Base-by-base conservation (phyloP, 1,140 invertebrate species). In the Drosophila varians region DNA sequence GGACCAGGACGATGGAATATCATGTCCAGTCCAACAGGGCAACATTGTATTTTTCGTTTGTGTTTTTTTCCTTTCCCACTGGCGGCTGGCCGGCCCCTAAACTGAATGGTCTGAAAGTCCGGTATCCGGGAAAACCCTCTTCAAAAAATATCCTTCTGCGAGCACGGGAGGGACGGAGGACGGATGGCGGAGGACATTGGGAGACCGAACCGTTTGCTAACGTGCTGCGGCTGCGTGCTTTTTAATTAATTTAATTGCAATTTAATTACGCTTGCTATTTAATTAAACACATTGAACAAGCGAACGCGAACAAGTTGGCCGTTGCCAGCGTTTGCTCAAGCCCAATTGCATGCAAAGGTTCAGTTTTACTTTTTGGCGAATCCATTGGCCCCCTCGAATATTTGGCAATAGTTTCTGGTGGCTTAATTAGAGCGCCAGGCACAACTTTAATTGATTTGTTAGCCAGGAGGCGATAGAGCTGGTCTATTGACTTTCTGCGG, bases 251-350 rank as follows among this genome's bases (percentile, higher is more conserved):
- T 89, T 89, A 89, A 89, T 89, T 89, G 87, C 77, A 66, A 87
- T 90, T 90, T 89, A 89, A 89, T 89, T 89, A 89, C 87, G 87
- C 87, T 90, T 89, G 87, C 87, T 90, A 89, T 89, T 89, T 89
- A 89, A 89, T 89, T 90, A 89, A 90, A 87, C 78, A 88, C 84
- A 86, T 86, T 86, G 77, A 55, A 79, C 43, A 73, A 73, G 70
- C 68, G 56, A 62, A 54, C 14, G 60, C 55, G 60, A 64, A 61
- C 60, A 64, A 64, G 60, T 64, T 64, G 42, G 56, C 60, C 60
- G 60, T 64, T 61, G 7, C 14, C 31, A 5, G 46, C 56, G 55
- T 64, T 61, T 64, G 56, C 60, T 64, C 60, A 64, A 64, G 56
- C 47, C 48, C 64, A 53, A 66, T 66, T 53, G 64, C 60, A 66